A percentile compares a stretch with the other conserved stretches of the same genome.
Conservation (phyloP, 2,888 invertebrate genomes). For the Chymomyza procnemis region DNA sequence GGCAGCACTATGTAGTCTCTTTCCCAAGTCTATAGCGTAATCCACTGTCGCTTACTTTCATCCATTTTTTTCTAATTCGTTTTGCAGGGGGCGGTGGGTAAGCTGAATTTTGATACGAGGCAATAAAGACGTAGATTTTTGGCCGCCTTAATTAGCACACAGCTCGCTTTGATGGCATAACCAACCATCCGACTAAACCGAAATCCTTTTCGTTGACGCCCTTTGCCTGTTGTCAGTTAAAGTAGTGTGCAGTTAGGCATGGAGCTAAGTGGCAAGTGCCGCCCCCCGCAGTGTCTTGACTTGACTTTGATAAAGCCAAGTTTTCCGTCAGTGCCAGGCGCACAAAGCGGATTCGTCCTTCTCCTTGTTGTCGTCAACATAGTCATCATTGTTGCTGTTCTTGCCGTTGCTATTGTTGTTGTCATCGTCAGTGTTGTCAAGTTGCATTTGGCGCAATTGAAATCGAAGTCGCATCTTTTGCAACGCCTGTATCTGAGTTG, state of each 20-base stretch:
- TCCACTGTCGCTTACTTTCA: too few relatives aligned
- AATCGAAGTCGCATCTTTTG: slow-evolving; percentile 57
- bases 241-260: slow-evolving; percentile 36
- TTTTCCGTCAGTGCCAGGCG: slow-evolving; percentile 8
- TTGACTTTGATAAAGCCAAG: slow-evolving; percentile 39
- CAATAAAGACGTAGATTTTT: background rate
- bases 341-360: slow-evolving; percentile 24
- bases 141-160: slow-evolving; percentile 37
- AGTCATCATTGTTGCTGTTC: background rate
- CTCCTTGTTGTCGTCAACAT: background rate
- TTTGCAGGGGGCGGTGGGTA: too few relatives aligned
- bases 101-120: background rate
- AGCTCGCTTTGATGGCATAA: slow-evolving; percentile 24
- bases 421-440: slow-evolving; percentile 36
- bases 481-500: background rate
- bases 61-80: too few relatives aligned
- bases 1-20: too few relatives aligned
- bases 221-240: background rate
- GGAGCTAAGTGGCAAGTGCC: slow-evolving; percentile 42
- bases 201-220: background rate
- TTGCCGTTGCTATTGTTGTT: background rate
- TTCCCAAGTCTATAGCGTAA: too few relatives aligned
- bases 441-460: slow-evolving; percentile 61
- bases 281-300: slow-evolving; percentile 16
- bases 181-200: background rate